A percentile compares a stretch with the other conserved stretches of the same genome.
phyloP scores from a whole-genome alignment of 1,140 invertebrate species.

The Sitophilus oryzae region DNA sequence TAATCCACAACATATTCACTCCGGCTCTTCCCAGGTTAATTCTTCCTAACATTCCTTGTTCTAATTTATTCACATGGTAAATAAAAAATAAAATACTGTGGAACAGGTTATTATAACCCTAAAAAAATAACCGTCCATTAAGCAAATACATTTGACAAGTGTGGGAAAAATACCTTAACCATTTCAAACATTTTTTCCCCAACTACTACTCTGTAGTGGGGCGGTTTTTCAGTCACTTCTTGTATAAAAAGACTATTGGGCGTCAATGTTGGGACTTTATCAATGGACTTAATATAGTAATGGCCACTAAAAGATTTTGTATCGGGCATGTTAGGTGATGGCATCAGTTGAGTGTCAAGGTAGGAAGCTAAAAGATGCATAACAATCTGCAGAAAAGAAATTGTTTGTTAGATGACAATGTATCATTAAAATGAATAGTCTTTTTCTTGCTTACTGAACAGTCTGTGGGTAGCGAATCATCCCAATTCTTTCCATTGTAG shows the following conservation, averaged over 20 bases:
- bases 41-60: constrained; percentile 71
- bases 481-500: constrained; percentile 71
- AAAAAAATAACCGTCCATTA: constrained; percentile 37
- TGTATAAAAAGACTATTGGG: constrained; percentile 49
- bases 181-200: constrained; percentile 58
- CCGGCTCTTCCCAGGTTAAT: constrained; percentile 73
- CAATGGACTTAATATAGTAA: constrained; percentile 54
- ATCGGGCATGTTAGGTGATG: constrained; percentile 67
- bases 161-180: constrained; percentile 49
- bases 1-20: constrained; percentile 72
- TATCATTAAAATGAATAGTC: too few relatives aligned
- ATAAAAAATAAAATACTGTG: constrained; percentile 74
- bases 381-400: constrained; percentile 65
- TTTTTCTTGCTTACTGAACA: constrained; percentile 58
- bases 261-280: constrained; percentile 47
- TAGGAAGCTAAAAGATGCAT: constrained; percentile 78
- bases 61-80: constrained; percentile 65
- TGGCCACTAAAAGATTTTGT: constrained; percentile 63
- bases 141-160: background rate
- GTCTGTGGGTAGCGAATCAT: constrained; percentile 72
- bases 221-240: constrained; percentile 58
- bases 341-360: constrained; percentile 72
- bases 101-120: constrained; percentile 80
- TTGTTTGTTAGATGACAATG: too few relatives aligned
- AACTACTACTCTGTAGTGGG: constrained; percentile 65